Evolutionary conservation across 2,797 vertebrate species (phyloP).

Genomic region (Setipinna tenuifilis): DNA sequence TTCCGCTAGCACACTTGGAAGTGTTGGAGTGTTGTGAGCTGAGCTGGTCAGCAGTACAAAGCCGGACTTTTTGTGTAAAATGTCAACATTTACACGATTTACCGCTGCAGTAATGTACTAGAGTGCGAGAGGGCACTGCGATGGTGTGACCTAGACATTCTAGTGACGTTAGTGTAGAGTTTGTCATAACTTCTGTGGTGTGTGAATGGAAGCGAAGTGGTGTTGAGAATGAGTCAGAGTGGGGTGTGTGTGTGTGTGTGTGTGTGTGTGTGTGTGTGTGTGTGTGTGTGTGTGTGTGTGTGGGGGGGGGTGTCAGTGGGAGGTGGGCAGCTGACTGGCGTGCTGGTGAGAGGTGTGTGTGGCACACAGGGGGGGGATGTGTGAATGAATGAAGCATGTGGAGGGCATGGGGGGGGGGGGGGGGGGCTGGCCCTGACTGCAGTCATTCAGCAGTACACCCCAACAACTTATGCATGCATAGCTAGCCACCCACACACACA

Average conservation of each 20-base stretch:
- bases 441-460: background rate
- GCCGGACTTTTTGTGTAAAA: background rate
- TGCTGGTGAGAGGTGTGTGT: background rate
- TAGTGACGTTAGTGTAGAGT: background rate
- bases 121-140: background rate
- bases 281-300: too few relatives aligned
- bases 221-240: background rate
- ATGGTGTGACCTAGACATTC: background rate
- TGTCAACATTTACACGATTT: background rate
- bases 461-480: conserved; percentile 18
- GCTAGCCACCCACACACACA: conserved; percentile 5
- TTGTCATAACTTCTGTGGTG: background rate
- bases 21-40: too few relatives aligned
- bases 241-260: too few relatives aligned
- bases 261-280: too few relatives aligned
- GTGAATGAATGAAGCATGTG: background rate
- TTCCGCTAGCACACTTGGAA: too few relatives aligned
- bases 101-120: background rate
- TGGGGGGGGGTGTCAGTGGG: background rate
- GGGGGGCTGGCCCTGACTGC: background rate
- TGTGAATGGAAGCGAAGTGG: background rate
- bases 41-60: background rate
- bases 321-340: background rate
- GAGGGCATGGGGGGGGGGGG: too few relatives aligned
- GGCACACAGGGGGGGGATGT: background rate